These are phyloP conservation scores for Malurus splendens DNA, from an alignment of 2,797 vertebrate species.

Conservation along the genomic window DNA sequence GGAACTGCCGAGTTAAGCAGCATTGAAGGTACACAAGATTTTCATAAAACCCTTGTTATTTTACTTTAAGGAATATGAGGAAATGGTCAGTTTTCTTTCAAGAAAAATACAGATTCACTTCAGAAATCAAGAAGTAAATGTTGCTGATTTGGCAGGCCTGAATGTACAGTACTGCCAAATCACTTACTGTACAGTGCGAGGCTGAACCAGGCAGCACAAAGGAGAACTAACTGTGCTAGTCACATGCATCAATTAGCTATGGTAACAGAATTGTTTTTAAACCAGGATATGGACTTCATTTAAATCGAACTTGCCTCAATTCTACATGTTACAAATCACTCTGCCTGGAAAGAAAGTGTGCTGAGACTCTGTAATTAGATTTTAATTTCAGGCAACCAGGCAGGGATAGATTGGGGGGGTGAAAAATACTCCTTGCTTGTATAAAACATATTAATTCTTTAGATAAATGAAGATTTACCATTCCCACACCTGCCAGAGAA, in stretches of 20 bases:
- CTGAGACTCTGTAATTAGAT: slow-evolving; percentile 36
- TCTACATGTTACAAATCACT: slow-evolving; percentile 47
- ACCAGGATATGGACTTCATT: slow-evolving; percentile 37
- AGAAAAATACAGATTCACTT: not conserved
- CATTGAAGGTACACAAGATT: not conserved
- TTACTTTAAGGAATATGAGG: not conserved
- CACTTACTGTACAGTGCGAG: not conserved
- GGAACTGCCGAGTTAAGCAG: not conserved
- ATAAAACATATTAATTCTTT: slow-evolving; percentile 25
- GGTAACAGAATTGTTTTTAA: slow-evolving; percentile 59
- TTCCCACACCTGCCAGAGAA: not conserved
- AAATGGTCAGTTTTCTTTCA: not conserved
- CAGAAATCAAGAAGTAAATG: slow-evolving; percentile 30
- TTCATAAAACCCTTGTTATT: not conserved
- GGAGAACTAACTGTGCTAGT: slow-evolving; percentile 39
- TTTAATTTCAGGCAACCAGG: slow-evolving; percentile 33
- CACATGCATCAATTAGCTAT: slow-evolving; percentile 54
- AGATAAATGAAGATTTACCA: not conserved
- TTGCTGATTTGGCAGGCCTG: slow-evolving; percentile 21
- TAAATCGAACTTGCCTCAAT: slow-evolving; percentile 44
- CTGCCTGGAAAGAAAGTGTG: slow-evolving; percentile 22
- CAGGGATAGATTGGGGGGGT: not conserved
- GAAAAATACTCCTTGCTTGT: slow-evolving; percentile 1
- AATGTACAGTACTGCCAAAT: slow-evolving; percentile 11
- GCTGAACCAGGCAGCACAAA: slow-evolving; percentile 33